Evolutionary conservation across 2,797 vertebrate species (phyloP).

Genomic region (Rallus crepitans): DNA sequence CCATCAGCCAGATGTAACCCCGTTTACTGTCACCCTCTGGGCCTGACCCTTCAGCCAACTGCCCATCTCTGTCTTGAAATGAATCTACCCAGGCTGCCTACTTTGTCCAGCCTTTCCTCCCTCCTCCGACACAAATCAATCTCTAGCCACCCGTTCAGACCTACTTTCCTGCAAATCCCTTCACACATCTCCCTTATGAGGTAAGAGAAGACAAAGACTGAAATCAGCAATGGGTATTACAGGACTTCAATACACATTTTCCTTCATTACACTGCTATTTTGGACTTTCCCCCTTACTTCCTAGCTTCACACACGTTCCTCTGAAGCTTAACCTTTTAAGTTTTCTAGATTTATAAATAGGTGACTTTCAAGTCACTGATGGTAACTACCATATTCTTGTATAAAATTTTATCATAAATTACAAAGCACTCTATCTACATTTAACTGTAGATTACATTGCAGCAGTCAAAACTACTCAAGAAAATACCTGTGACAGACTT

Average conservation of each 20-base stretch:
- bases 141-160: neutral
- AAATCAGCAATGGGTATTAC: neutral
- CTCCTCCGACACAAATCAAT: neutral
- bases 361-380: neutral
- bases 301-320: neutral
- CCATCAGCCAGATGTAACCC: too few relatives aligned
- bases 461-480: neutral
- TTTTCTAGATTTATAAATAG: neutral
- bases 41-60: too few relatives aligned
- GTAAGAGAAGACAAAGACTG: neutral
- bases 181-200: neutral
- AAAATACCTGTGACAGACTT: neutral
- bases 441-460: neutral
- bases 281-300: neutral
- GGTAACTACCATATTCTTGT: neutral
- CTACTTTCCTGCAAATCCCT: neutral
- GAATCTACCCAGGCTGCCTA: fast-evolving
- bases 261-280: neutral
- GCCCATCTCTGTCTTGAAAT: neutral
- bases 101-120: neutral
- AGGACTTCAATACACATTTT: neutral
- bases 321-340: neutral
- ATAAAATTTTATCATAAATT: neutral
- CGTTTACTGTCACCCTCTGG: too few relatives aligned
- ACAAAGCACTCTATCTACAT: neutral